Conservation (phyloP, 2,797 vertebrate species). For the Argyrosomus regius region DNA sequence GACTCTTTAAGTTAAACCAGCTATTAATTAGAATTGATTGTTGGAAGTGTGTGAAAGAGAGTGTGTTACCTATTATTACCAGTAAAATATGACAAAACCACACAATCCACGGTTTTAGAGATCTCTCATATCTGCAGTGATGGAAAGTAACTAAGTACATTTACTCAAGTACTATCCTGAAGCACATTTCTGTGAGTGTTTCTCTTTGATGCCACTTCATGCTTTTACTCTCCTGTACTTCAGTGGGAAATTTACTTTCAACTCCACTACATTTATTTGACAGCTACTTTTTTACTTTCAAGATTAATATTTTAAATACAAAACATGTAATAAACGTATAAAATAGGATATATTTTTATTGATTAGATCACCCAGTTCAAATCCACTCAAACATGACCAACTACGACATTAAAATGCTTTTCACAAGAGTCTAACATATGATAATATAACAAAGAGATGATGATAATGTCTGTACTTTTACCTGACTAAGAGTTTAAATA, state of each 20-base stretch:
- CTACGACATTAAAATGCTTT: not conserved
- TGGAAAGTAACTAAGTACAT: not conserved
- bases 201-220: not conserved
- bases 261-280: not conserved
- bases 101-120: not conserved
- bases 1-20: not conserved
- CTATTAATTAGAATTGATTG: not conserved
- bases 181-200: not conserved
- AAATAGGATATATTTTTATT: not conserved
- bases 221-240: not conserved
- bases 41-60: not conserved
- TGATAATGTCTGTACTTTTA: not conserved
- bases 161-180: not conserved
- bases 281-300: not conserved
- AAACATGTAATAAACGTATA: not conserved
- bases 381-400: not conserved
- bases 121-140: not conserved
- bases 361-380: not conserved
- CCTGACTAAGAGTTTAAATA: too few relatives aligned
- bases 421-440: not conserved
- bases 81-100: too few relatives aligned
- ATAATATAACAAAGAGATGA: not conserved
- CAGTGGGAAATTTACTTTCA: not conserved
- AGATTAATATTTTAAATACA: not conserved
- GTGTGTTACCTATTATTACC: not conserved